Evolutionary conservation across 2,113 vertebrate genomes (phyloP), one percentile per base, ranked within the genome.

Genomic region (Telmatochromis brichardi): DNA sequence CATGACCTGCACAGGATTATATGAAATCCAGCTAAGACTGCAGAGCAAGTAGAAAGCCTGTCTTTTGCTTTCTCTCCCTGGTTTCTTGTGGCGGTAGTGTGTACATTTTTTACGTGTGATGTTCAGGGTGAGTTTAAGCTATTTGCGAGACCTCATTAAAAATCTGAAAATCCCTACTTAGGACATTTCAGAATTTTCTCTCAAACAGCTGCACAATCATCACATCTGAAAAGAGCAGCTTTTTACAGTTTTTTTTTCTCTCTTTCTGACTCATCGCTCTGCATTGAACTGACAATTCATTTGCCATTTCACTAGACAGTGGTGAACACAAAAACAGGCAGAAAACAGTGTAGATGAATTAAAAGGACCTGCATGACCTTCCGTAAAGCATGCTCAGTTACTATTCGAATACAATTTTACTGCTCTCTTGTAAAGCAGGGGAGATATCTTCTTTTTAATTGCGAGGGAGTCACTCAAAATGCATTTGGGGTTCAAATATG

Each of bases 1-100:
- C 91, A 71, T 73, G 91, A 94, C 95, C 94, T 94, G 92, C 81
- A n/a, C 87, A 89, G 93, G 94, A 95, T 95, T 95, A 93, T 88
- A 86, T 90, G 89, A 93, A 92, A 94, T 89, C 93, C 90, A 85
- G 87, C 89, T 87, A 91, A 93, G 90, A 93, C 84, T 90, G 88
- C 88, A 60, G 81, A 80, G 60, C 88, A 73, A 85, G 85, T 93
- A 87, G 81, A 90, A 86, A 89, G 71, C 73, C 54, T 54, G 80
- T 80, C 51, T 79, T 60, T 40, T 42, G 23, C 42, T 28, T 19
- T 37, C 17, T 65, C 17, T 60, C 40, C 55, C 76, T 86, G 10
- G 19, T 90, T 37, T 81, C 82, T 84, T 58, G 28, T 40, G 63
- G 8, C 2, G 45, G 17, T 5, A 80, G 17, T 45, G 37, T 55